phyloP scores from a whole-genome alignment of 2,113 vertebrate species.

The Grantiella picta region DNA sequence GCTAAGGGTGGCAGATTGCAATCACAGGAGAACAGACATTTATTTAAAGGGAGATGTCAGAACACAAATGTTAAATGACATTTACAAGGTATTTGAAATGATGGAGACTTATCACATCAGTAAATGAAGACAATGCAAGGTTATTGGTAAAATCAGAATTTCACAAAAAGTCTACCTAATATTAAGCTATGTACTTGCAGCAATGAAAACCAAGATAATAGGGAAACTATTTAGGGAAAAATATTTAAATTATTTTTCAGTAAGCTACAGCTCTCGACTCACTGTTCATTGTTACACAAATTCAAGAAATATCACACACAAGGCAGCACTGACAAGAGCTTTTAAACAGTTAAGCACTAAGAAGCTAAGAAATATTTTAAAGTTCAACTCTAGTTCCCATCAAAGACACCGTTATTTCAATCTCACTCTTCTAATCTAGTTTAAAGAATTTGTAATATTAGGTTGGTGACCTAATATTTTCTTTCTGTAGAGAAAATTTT shows the following conservation, averaged over 20 bases:
- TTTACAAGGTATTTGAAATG: not conserved
- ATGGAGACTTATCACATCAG: not conserved
- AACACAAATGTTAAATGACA: not conserved
- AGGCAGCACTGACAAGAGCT: not conserved
- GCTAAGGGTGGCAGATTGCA: not conserved
- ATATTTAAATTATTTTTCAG: not conserved
- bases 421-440: not conserved
- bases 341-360: not conserved
- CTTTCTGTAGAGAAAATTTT: not conserved
- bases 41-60: not conserved
- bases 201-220: not conserved
- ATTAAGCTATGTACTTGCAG: not conserved
- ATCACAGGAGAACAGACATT: not conserved
- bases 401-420: not conserved
- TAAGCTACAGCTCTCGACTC: not conserved
- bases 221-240: not conserved
- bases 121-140: not conserved
- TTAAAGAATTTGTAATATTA: not conserved
- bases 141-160: not conserved
- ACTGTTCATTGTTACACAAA: not conserved
- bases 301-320: not conserved
- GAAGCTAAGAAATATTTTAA: not conserved
- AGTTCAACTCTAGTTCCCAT: not conserved
- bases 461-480: not conserved
- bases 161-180: not conserved